These are phyloP conservation scores for Lepilemur septentrionalis DNA, from an alignment of 2,797 vertebrate genomes.

Conservation along the genomic window DNA sequence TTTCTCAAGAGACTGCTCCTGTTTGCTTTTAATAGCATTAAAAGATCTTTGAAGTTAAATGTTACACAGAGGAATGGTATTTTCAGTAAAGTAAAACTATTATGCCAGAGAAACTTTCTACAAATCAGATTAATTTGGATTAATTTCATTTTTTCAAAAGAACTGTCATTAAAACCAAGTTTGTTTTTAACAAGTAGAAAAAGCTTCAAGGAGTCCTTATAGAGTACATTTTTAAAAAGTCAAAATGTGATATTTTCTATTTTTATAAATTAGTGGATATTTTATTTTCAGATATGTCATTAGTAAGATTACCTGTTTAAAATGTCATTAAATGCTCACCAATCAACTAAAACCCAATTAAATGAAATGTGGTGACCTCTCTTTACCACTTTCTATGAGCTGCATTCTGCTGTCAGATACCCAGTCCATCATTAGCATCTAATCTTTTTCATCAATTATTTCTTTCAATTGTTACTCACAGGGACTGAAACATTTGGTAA, in stretches of 20 bases:
- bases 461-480: neutral
- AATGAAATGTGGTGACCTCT: neutral
- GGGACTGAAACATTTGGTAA: neutral
- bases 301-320: neutral
- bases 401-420: neutral
- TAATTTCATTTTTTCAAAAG: conserved; percentile 40
- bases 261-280: neutral
- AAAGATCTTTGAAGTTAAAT: conserved; percentile 33
- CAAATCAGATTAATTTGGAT: neutral
- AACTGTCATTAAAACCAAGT: neutral
- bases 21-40: neutral
- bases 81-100: conserved; percentile 39
- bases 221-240: neutral
- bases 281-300: conserved; percentile 1
- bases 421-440: neutral
- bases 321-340: neutral
- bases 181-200: neutral
- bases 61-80: neutral
- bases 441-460: neutral
- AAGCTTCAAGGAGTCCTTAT: neutral
- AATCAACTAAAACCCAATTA: conserved; percentile 24
- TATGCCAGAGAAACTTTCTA: conserved; percentile 30
- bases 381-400: neutral
- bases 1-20: conserved; percentile 21
- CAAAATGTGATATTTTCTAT: neutral